Conservation (phyloP, 2,888 invertebrate genomes). For the Stenoptilia bipunctidactyla region DNA sequence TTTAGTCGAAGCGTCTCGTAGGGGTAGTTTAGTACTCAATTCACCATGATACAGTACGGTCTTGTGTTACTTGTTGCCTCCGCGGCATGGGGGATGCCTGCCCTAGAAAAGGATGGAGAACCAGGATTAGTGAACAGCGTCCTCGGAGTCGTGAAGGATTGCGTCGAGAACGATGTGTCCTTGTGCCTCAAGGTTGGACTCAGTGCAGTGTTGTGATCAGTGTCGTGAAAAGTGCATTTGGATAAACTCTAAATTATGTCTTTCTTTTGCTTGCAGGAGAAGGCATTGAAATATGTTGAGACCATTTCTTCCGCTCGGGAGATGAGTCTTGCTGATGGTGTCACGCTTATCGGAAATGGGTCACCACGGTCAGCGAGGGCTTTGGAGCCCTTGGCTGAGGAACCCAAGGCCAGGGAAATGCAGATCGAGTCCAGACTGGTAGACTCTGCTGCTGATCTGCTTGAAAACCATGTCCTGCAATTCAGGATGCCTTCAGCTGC, state of each 20-base stretch:
- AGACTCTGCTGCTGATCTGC: conserved; percentile 81
- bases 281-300: conserved; percentile 79
- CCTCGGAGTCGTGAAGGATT: conserved; percentile 77
- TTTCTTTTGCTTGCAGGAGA: conserved; percentile 74
- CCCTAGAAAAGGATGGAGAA: conserved; percentile 66
- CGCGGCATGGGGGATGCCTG: conserved; percentile 59
- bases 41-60: background rate
- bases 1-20: conserved; percentile 55
- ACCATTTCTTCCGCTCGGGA: conserved; percentile 63
- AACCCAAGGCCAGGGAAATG: conserved; percentile 79
- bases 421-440: conserved; percentile 81
- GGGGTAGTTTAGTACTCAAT: conserved; percentile 36
- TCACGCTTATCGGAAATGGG: conserved; percentile 62
- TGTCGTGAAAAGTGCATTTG: conserved; percentile 16
- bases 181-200: conserved; percentile 78
- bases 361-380: conserved; percentile 72
- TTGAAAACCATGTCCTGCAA: conserved; percentile 85
- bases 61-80: conserved; percentile 31
- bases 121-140: conserved; percentile 54
- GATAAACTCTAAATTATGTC: conserved; percentile 27
- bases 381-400: conserved; percentile 77
- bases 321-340: conserved; percentile 72
- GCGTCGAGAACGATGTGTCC: conserved; percentile 76
- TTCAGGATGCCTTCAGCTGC: conserved; percentile 82
- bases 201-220: conserved; percentile 14